Percentiles rank a stretch among this genome's conserved stretches.
Evolutionary conservation across 2,797 vertebrate genomes (phyloP).

Genomic region (Megaceryle alcyon): DNA sequence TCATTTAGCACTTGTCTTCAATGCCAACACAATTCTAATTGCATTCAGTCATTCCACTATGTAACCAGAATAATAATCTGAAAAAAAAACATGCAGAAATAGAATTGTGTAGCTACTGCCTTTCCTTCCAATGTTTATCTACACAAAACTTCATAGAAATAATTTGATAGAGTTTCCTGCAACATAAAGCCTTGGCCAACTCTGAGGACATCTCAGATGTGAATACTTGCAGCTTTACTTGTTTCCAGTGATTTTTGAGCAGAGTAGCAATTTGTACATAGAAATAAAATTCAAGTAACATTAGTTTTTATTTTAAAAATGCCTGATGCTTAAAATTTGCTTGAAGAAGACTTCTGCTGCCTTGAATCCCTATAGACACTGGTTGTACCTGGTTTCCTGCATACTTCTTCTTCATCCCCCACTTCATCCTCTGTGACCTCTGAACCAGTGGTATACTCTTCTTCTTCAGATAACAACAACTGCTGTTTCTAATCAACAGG

Average conservation of each 20-base stretch:
- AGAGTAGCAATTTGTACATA: neutral
- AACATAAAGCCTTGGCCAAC: neutral
- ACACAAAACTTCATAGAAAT: neutral
- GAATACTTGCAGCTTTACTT: neutral
- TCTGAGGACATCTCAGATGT: neutral
- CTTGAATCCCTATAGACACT: neutral
- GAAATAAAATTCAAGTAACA: neutral
- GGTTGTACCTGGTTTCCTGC: slow-evolving; percentile 89
- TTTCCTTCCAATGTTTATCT: neutral
- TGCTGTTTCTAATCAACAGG: slow-evolving; percentile 87
- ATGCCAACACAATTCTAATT: neutral
- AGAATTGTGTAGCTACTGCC: neutral
- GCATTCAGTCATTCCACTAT: neutral
- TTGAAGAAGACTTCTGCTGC: neutral
- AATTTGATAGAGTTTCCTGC: neutral
- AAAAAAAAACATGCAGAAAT: neutral
- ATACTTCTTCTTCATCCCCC: slow-evolving; percentile 96
- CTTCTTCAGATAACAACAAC: slow-evolving; percentile 92
- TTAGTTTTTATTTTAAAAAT: neutral
- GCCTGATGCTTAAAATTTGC: neutral
- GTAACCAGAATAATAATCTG: neutral
- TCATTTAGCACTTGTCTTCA: neutral
- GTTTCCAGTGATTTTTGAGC: neutral
- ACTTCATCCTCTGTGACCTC: slow-evolving; percentile 98
- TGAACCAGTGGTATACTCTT: slow-evolving; percentile 97